phyloP scores from a whole-genome alignment of 37 sponge, comb jelly and placozoan genomes.

The Chondrosia reniformis region DNA sequence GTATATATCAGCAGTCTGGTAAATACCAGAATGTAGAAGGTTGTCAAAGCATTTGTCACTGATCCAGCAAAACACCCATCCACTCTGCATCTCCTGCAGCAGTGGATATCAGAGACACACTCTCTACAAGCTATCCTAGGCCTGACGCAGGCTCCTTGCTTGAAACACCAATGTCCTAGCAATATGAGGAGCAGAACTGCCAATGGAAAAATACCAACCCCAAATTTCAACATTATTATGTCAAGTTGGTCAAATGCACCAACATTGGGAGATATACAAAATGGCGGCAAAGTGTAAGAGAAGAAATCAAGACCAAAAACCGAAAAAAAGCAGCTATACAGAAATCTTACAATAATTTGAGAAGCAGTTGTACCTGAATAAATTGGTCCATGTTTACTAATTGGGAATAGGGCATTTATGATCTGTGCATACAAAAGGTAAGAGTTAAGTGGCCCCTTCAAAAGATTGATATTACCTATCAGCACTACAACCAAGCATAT shows the following conservation, averaged over 20 bases:
- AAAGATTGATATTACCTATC: not conserved
- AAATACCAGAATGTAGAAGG: not conserved
- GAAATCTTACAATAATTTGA: not conserved
- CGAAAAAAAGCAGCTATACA: not conserved
- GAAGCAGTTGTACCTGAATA: not conserved
- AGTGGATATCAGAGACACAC: no score
- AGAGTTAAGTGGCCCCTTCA: constrained; percentile 4
- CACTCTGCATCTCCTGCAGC: no score
- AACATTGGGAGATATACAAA: constrained; percentile 3
- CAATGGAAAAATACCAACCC: not conserved
- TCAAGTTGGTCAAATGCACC: not conserved
- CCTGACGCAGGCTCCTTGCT: not conserved
- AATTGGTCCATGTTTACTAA: not conserved
- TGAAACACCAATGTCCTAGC: not conserved
- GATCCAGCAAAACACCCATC: no score
- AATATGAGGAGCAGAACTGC: not conserved
- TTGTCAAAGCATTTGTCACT: constrained; percentile 4
- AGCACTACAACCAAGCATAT: not conserved
- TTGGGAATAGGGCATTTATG: not conserved
- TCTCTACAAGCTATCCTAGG: no score
- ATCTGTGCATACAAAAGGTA: constrained; percentile 8
- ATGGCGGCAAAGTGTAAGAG: not conserved
- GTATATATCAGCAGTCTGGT: not conserved
- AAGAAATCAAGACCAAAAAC: constrained; percentile 10
- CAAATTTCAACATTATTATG: not conserved